phyloP scores from a whole-genome alignment of 2,113 vertebrate species.

The Hydropotes inermis region DNA sequence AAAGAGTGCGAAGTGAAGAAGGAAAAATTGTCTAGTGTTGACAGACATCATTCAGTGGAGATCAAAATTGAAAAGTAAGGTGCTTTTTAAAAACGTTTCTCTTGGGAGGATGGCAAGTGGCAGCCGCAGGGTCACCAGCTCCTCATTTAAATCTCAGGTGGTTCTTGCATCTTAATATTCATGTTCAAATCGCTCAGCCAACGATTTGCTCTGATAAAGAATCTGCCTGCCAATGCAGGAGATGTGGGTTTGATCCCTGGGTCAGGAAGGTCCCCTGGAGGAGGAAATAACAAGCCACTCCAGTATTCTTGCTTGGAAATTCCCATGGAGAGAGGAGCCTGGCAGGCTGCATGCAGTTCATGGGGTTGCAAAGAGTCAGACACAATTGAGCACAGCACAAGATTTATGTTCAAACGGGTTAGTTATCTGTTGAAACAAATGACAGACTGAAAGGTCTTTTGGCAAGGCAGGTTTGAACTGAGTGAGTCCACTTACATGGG shows the following conservation, averaged over 20 bases:
- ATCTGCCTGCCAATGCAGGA: neutral
- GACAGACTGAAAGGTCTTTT: too few relatives aligned
- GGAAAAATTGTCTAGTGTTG: constrained; percentile 74
- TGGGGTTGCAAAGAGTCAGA: neutral
- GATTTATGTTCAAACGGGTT: neutral
- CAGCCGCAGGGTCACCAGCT: neutral
- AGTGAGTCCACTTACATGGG: neutral
- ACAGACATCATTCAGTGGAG: constrained; percentile 88
- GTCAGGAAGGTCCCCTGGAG: neutral
- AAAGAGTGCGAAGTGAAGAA: constrained; percentile 87
- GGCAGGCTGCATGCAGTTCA: neutral
- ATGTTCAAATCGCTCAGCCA: neutral
- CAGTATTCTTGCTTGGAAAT: neutral
- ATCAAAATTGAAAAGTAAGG: constrained; percentile 89
- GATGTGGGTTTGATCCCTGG: neutral
- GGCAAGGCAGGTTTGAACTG: neutral
- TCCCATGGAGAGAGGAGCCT: neutral
- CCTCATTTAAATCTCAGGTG: neutral
- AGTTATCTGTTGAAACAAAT: neutral
- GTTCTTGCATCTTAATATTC: neutral
- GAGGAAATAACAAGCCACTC: neutral
- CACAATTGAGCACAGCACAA: neutral
- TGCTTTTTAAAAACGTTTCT: neutral
- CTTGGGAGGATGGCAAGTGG: neutral
- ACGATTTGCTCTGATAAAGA: neutral